Evolutionary conservation across 2,797 vertebrate genomes (phyloP), one percentile per base, ranked within the genome.

Genomic region (Catharus ustulatus): DNA sequence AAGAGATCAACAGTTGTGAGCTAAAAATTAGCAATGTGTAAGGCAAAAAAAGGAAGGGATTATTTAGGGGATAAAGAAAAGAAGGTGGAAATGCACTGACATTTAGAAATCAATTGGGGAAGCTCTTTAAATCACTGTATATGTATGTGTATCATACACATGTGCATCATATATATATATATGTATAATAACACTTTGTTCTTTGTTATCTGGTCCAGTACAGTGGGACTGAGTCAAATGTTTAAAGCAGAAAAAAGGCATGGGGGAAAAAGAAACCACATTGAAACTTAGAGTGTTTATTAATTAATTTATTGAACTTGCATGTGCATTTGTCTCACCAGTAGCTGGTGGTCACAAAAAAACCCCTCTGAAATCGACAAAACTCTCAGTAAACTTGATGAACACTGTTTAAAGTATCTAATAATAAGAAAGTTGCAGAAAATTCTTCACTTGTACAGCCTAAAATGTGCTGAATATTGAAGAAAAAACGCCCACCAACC

Each of bases 381-480:
- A 97, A 96, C 87, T 89, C 94, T 92, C 94, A 88, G 93, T 95
- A 95, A 97, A 97, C 71, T 96, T 24, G 43, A 96, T 93, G 94
- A 97, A 94, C 87, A 89, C 87, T 46, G 58, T 87, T 96, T 79
- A 74, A 97, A 97, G 95, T 97, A 97, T 45, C 89, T 92, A 96
- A 90, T 91, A 87, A 67, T 97, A 97, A 97, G 97, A 98, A 98
- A 98, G 85, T 96, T 93, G 95, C 96, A 97, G 96, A 97, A 97
- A 97, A 95, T 48, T 93, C 94, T 95, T 83, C 58, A 89, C 71
- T 97, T 93, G 81, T 32, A 95, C 83, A 89, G 69, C 96, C 51
- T 64, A 95, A 97, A 98, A 97, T 96, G 93, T 97, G 95, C 96
- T 86, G 87, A 97, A 90, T 95, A 62, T 89, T 84, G 95, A 96